Evolutionary conservation across 2,888 invertebrate genomes (phyloP).

Genomic region (Orgyia antiqua): DNA sequence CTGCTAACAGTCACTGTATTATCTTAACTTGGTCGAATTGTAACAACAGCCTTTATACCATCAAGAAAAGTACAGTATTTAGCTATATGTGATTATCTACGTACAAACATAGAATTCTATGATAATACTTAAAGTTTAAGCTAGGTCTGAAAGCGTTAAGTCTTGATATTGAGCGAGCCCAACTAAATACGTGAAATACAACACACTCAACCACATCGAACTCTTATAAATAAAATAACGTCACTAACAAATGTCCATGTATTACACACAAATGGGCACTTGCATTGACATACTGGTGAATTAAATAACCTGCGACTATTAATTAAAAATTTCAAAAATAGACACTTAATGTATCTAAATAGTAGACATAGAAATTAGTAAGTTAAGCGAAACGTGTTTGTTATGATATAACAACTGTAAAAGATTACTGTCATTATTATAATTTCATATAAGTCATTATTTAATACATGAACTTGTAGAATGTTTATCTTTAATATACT

Average conservation of each 20-base stretch:
- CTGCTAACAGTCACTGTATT: conserved; percentile 47
- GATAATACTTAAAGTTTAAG: conserved; percentile 66
- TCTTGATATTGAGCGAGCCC: conserved; percentile 76
- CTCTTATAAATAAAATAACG: conserved; percentile 24
- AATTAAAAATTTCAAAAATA: conserved; percentile 20
- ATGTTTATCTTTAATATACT: conserved; percentile 50
- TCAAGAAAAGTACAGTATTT: conserved; percentile 64
- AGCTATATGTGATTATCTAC: conserved; percentile 63
- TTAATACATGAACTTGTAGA: conserved; percentile 57
- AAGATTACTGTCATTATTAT: conserved; percentile 43
- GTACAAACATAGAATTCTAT: conserved; percentile 61
- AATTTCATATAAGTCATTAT: too few species aligned
- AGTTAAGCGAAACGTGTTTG: conserved; percentile 66
- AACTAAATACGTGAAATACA: conserved; percentile 65
- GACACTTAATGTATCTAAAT: conserved; percentile 25
- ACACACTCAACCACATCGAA: conserved; percentile 61
- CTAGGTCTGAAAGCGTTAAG: conserved; percentile 70
- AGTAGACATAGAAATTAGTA: conserved; percentile 31
- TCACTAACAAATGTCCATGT: conserved; percentile 10
- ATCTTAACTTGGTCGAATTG: conserved; percentile 62
- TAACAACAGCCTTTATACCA: conserved; percentile 63
- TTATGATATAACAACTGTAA: conserved; percentile 16
- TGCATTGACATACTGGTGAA: conserved; percentile 38
- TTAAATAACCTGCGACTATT: conserved; percentile 21
- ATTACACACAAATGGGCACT: conserved; percentile 43